phyloP scores from a whole-genome alignment of 1,140 invertebrate genomes.

The Cydia pomonella region DNA sequence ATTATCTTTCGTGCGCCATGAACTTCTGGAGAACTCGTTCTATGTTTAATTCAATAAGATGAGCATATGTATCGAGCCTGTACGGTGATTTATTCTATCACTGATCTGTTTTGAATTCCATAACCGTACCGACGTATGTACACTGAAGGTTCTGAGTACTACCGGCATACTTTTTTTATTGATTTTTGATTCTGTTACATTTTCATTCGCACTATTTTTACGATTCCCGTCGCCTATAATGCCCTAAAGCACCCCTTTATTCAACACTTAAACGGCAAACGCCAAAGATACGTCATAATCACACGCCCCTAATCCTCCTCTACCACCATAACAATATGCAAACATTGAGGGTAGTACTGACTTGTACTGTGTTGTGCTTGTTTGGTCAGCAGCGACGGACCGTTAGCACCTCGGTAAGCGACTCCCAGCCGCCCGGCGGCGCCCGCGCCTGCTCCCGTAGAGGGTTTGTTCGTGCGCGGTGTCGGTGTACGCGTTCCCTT shows the following conservation, averaged over 20 bases:
- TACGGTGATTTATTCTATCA: neutral
- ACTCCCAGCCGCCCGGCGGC: constrained; percentile 60
- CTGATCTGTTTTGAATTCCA: neutral
- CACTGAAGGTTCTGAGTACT: constrained; percentile 12
- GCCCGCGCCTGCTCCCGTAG: constrained; percentile 58
- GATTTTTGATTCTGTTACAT: constrained; percentile 33
- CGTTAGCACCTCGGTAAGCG: constrained; percentile 79
- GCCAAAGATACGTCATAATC: constrained; percentile 24
- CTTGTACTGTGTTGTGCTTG: constrained; percentile 77
- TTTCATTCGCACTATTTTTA: constrained; percentile 40
- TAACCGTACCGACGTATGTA: neutral
- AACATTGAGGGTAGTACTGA: constrained; percentile 74
- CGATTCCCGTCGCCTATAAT: constrained; percentile 36
- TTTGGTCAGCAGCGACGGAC: constrained; percentile 80
- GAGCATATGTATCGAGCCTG: constrained; percentile 1
- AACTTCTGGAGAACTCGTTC: neutral
- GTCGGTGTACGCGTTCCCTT: constrained; percentile 74
- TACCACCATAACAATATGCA: constrained; percentile 54
- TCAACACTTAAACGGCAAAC: constrained; percentile 19
- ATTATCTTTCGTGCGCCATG: neutral
- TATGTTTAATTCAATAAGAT: neutral
- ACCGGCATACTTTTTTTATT: constrained; percentile 20
- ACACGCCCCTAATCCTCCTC: constrained; percentile 39
- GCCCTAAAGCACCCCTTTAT: constrained; percentile 29
- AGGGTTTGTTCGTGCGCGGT: constrained; percentile 65